A percentile compares a stretch with the other conserved stretches of the same genome.
Conservation (phyloP, 2,888 invertebrate species). For the Caenorhabditis sp. region DNA sequence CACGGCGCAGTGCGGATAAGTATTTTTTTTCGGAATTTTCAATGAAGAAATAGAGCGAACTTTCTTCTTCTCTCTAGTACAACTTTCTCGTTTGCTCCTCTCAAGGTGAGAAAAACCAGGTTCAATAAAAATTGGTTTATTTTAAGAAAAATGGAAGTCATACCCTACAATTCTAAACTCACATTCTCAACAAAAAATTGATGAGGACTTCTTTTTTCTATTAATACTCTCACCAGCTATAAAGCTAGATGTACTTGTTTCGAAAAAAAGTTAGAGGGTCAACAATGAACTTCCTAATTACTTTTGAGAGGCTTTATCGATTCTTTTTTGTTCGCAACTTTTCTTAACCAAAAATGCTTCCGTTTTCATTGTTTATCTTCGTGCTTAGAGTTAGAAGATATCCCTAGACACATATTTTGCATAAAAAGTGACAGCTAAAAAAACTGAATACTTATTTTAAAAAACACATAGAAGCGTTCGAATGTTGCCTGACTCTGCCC, state of each 20-base stretch:
- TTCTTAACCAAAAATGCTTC: too few species aligned
- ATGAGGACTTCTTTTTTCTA: too few species aligned
- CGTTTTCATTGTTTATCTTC: background rate
- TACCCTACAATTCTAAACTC: too few species aligned
- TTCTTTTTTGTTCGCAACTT: background rate
- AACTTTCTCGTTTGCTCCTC: too few species aligned
- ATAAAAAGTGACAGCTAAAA: background rate
- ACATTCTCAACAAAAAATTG: too few species aligned
- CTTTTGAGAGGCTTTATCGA: background rate
- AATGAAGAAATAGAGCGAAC: too few species aligned
- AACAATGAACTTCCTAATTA: background rate
- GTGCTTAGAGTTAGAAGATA: background rate
- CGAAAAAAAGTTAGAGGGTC: background rate
- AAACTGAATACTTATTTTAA: background rate
- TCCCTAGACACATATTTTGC: background rate
- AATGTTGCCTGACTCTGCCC: background rate
- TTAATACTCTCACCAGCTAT: background rate
- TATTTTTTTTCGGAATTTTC: too few species aligned
- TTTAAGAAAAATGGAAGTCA: too few species aligned
- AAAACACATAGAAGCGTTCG: constrained; percentile 1
- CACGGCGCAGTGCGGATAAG: too few species aligned
- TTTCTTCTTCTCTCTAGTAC: too few species aligned
- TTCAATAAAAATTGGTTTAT: too few species aligned
- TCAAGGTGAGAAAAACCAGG: too few species aligned
- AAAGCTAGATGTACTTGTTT: background rate